Base-by-base conservation (phyloP, 1,140 invertebrate species). In the Melanaphis sacchari region DNA sequence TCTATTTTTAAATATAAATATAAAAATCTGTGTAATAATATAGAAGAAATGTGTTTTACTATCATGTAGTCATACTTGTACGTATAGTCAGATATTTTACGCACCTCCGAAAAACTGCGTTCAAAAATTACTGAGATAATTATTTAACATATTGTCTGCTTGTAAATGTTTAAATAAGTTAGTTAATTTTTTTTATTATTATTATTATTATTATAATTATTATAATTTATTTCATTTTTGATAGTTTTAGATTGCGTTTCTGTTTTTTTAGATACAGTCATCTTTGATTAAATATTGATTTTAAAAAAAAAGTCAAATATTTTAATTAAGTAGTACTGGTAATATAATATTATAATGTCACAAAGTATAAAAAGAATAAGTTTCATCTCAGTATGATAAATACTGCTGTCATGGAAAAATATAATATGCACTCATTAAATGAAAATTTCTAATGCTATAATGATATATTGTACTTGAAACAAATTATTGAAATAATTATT, bases 401-500 rank as follows among this genome's bases (percentile, higher is more conserved):
- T 15, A 31, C 9, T 8, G 11, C 5, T 15, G n/a, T 22, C 59
- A 66, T n/a, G 31, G 31, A 66, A 66, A 66, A 66, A n/a, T 66
- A 76, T 76, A 76, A n/a, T n/a, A 76, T n/a, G n/a, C 31, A 76
- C 11, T 18, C 15, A n/a, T 18, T 18, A n/a, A 76, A 76, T 76
- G 31, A 76, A 76, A 76, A 76, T n/a, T 15, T 1, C 11, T 31
- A 31, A 31, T 59, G 4, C 2, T 59, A 11, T 59, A 59, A 11
- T 59, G 54, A 8, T 18, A 66, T 66, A 66, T 66, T 66, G 4
- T 66, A n/a, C 31, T 76, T 76, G 4, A 76, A n/a, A 76, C 59
- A 76, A 76, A n/a, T 76, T n/a, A 76, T 76, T n/a, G n/a, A 76
- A 76, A n/a, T 76, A 76, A n/a, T n/a, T n/a, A n/a, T 66, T 31